These are phyloP conservation scores for Athene cunicularia DNA, from an alignment of 2,113 vertebrate species.

Conservation along the genomic window DNA sequence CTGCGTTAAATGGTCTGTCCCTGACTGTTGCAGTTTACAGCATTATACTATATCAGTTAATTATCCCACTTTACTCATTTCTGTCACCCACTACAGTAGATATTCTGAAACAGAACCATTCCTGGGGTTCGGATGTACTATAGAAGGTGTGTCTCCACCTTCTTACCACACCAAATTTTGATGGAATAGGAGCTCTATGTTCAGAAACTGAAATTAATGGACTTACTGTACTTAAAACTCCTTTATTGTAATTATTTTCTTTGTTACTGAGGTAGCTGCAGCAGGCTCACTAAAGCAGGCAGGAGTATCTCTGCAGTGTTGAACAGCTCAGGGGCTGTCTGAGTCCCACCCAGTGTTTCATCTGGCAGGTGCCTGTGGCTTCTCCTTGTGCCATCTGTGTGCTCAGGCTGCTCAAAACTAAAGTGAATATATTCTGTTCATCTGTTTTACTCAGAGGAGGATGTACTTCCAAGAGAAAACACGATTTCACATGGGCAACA, in stretches of 20 bases:
- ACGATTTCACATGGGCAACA: fast-evolving
- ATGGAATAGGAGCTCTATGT: neutral
- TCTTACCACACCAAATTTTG: neutral
- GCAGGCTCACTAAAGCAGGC: neutral
- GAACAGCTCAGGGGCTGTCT: neutral
- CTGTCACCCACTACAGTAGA: neutral
- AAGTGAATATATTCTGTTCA: neutral
- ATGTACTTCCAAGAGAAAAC: neutral
- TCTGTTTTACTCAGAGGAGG: neutral
- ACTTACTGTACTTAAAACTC: neutral
- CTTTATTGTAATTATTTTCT: neutral
- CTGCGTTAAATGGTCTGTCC: neutral
- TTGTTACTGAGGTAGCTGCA: neutral
- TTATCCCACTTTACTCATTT: neutral
- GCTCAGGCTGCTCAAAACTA: neutral
- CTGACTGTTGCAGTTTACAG: neutral
- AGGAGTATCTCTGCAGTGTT: neutral
- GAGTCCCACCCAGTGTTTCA: neutral
- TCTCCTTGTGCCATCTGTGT: neutral
- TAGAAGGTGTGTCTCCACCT: constrained; percentile 4
- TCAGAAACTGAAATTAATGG: neutral
- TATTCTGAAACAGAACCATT: neutral
- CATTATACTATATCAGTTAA: neutral
- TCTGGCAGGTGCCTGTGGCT: neutral
- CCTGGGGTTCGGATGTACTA: neutral